Evolutionary conservation across 2,888 invertebrate species (phyloP), one percentile per base, ranked within the genome.

Genomic region (Ditula angustiorana): DNA sequence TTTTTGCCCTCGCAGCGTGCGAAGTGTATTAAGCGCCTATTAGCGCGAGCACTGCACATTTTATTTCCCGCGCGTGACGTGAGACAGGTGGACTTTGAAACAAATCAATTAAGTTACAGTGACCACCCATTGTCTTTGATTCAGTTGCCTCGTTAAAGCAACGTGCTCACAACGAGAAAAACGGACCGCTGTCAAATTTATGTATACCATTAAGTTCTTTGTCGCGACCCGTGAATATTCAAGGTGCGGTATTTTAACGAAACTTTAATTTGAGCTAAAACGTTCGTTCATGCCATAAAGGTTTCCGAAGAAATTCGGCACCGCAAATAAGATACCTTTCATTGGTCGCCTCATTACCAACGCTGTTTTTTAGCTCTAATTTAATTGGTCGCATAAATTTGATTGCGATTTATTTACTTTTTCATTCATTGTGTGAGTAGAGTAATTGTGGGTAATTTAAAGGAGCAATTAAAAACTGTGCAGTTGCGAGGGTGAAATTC

Each of bases 61-160:
- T 61, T 67, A 46, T 53, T 52, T 61, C 64, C 67, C 72, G 71
- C 70, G 71, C 72, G 69, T 64, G 58, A 52, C 46, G 35, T 30
- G 66, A 35, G 33, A 71, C 61, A 58, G 60, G 57, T 59, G 33
- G 66, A 70, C 64, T 75, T 70, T 73, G 72, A 74, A 78, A 86
- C 83, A 83, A 80, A 85, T 87, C 83, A 87, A 83, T 88, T 83
- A 78, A 77, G 71, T 50, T 69, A 69, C 74, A 72, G 70, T 77
- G 81, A 75, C 83, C 83, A 82, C 84, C 86, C 86, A 87, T 88
- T 89, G 86, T 86, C 73, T 81, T 82, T 83, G 80, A 85, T 84
- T 85, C 84, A 83, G 82, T 79, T 77, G 83, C 84, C 85, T 89
- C 85, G 81, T 88, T 88, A 89, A 83, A 73, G 72, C 70, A 73